Conservation (phyloP, 1,140 invertebrate genomes). For the Conus ventricosus region DNA sequence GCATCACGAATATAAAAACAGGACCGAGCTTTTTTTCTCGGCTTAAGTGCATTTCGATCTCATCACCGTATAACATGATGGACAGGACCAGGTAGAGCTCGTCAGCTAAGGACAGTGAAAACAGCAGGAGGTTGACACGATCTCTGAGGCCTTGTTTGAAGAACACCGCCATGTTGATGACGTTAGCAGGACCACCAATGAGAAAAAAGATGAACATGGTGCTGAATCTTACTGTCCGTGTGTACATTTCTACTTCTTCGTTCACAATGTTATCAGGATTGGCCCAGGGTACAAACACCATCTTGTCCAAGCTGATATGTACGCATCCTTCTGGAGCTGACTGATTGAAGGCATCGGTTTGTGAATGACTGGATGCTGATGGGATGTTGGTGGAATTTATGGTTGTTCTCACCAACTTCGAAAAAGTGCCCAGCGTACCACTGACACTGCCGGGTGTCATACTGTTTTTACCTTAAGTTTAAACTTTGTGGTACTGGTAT, state of each 20-base stretch:
- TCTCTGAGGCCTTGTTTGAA: not conserved
- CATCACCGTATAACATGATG: not conserved
- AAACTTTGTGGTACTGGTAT: too few relatives aligned
- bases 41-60: not conserved
- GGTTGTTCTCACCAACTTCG: too few relatives aligned
- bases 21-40: not conserved
- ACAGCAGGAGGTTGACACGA: not conserved
- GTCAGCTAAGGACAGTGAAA: not conserved
- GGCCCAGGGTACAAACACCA: not conserved
- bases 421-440: too few relatives aligned
- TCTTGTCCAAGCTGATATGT: not conserved
- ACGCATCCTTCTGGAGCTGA: not conserved
- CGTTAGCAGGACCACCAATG: not conserved
- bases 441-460: too few relatives aligned
- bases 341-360: too few relatives aligned
- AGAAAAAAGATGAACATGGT: not conserved
- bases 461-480: too few relatives aligned
- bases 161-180: conserved; percentile 2
- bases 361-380: too few relatives aligned
- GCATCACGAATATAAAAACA: not conserved
- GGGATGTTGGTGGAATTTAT: too few relatives aligned
- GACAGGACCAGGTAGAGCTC: not conserved
- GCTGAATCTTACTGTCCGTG: not conserved
- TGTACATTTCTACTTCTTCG: not conserved
- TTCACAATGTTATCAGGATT: not conserved